A percentile compares a stretch with the other conserved stretches of the same genome.
Conservation (phyloP, 2,888 invertebrate species). For the Sinopyrophorus schimmeli region DNA sequence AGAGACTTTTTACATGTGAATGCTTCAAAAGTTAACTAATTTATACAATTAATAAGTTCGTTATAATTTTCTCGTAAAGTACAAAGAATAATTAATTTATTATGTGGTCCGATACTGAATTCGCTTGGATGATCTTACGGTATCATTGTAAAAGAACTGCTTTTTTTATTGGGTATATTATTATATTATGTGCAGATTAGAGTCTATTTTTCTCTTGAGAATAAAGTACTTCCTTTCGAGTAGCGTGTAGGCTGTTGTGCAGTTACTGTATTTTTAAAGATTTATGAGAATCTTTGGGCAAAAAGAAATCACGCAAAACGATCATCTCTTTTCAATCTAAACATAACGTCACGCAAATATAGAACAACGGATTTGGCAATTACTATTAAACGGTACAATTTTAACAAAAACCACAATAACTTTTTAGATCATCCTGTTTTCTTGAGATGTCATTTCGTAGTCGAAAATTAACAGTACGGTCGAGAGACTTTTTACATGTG, state of each 20-base stretch:
- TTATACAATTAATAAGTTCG: background rate
- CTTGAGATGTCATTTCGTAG: constrained; percentile 9
- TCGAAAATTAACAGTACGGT: background rate
- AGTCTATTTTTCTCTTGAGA: constrained; percentile 29
- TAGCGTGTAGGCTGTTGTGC: constrained; percentile 17
- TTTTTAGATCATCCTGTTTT: constrained; percentile 18
- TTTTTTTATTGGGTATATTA: constrained; percentile 25
- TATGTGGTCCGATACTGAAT: no score
- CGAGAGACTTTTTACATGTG: background rate
- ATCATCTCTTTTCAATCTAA: no score
- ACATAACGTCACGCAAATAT: constrained; percentile 23
- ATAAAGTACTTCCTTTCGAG: constrained; percentile 33
- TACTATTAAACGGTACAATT: constrained; percentile 29
- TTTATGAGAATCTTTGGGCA: constrained; percentile 2
- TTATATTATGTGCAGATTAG: constrained; percentile 34
- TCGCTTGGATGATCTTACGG: constrained; percentile 18
- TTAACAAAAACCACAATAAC: constrained; percentile 22
- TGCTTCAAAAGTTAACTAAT: constrained; percentile 2
- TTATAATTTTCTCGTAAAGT: constrained; percentile 8
- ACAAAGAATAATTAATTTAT: no score
- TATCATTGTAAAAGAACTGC: constrained; percentile 26
- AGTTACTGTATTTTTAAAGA: constrained; percentile 9
- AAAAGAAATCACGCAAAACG: background rate
- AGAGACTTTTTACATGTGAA: background rate
- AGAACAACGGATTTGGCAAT: constrained; percentile 18